A percentile compares a stretch with the other conserved stretches of the same genome.
phyloP scores from a whole-genome alignment of 2,888 invertebrate genomes.

The Troides aeacus region DNA sequence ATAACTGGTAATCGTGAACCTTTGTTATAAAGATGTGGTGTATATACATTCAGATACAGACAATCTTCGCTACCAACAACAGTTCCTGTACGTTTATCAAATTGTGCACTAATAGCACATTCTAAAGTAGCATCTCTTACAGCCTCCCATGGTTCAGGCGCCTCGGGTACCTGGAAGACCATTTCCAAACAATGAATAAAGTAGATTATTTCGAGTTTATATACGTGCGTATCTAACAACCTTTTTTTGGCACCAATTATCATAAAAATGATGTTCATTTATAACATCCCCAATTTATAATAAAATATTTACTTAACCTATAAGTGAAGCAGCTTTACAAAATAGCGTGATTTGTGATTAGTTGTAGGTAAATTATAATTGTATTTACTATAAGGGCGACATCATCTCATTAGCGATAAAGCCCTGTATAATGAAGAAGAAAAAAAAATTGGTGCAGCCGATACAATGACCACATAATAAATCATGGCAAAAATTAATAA shows the following conservation, averaged over 20 bases:
- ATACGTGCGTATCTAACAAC: no score
- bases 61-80: conserved; percentile 82
- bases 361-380: no score
- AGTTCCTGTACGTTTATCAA: conserved; percentile 71
- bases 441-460: no score
- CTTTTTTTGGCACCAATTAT: no score
- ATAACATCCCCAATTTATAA: no score
- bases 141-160: conserved; percentile 77
- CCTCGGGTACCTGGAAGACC: conserved; percentile 54
- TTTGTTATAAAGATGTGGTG: conserved; percentile 66
- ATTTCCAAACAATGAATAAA: background rate
- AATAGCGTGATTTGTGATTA: no score
- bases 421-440: no score
- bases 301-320: background rate
- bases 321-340: no score
- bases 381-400: no score
- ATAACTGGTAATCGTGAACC: conserved; percentile 56
- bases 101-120: conserved; percentile 83
- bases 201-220: background rate
- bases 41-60: conserved; percentile 84
- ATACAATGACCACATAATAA: no score
- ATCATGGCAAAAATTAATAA: no score
- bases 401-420: no score
- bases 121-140: conserved; percentile 82
- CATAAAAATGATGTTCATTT: background rate